Percentiles rank a stretch among this genome's conserved stretches.
These are phyloP conservation scores for Chrysogorgia sp. DNA, from an alignment of 92 coral and sea anemone genomes.

Conservation along the genomic window DNA sequence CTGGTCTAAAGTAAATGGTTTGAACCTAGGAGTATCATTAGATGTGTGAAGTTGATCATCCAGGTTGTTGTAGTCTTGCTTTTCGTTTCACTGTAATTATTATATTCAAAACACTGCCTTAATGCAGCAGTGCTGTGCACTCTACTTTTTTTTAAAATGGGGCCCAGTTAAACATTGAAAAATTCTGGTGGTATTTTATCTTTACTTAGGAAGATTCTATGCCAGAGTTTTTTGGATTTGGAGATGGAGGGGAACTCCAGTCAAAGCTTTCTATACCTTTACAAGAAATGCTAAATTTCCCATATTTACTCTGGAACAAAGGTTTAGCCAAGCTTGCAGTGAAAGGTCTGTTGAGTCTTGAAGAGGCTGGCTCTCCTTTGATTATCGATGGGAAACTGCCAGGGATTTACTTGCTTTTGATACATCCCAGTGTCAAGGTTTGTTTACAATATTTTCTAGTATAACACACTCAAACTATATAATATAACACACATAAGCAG, in stretches of 20 bases:
- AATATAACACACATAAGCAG: background rate
- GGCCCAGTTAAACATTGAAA: no score
- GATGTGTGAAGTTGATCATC: no score
- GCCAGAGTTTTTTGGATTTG: background rate
- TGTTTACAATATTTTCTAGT: background rate
- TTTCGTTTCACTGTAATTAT: background rate
- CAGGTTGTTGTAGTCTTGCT: no score
- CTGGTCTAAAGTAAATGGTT: no score
- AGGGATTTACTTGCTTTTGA: constrained; percentile 74
- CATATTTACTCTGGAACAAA: constrained; percentile 67
- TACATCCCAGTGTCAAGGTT: constrained; percentile 76
- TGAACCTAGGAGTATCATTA: no score
- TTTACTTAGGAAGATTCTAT: background rate
- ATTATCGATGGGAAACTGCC: constrained; percentile 66
- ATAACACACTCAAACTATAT: background rate
- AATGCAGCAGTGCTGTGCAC: no score
- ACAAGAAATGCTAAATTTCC: constrained; percentile 74
- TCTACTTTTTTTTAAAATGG: no score
- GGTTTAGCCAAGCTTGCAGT: constrained; percentile 60
- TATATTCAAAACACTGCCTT: no score
- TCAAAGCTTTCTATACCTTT: constrained; percentile 65
- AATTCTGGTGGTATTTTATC: no score
- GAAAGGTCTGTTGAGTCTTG: constrained; percentile 65
- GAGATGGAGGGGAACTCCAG: constrained; percentile 16
- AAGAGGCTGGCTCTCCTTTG: constrained; percentile 60